These are phyloP conservation scores for Campoplex nolae DNA, from an alignment of 2,888 invertebrate species.

Conservation along the genomic window DNA sequence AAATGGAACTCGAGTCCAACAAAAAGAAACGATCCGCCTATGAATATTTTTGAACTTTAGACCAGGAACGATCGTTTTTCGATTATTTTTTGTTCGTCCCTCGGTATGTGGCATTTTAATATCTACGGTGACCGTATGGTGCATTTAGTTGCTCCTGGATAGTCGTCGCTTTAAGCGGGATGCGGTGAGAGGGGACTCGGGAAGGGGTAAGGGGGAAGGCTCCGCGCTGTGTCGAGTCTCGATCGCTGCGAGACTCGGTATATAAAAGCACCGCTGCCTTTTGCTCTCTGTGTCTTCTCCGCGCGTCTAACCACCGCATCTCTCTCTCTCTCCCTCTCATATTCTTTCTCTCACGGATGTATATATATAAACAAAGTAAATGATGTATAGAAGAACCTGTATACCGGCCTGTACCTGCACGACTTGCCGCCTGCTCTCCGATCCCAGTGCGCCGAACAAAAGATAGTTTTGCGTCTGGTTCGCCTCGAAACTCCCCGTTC, in stretches of 20 bases:
- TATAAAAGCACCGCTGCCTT: slow-evolving; percentile 64
- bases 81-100: background rate
- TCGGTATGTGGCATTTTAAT: slow-evolving; percentile 28
- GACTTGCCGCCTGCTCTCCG: slow-evolving; percentile 37
- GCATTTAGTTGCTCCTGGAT: slow-evolving; percentile 64
- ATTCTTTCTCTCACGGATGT: background rate
- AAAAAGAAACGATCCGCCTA: background rate
- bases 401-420: slow-evolving; percentile 51
- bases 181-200: slow-evolving; percentile 23
- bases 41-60: background rate
- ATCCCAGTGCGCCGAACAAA: slow-evolving; percentile 57
- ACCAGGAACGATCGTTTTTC: background rate
- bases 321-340: background rate
- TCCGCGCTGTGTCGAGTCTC: slow-evolving; percentile 41
- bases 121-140: slow-evolving; percentile 68
- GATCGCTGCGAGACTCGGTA: slow-evolving; percentile 53
- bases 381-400: slow-evolving; percentile 32
- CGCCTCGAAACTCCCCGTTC: slow-evolving; percentile 66
- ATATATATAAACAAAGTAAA: slow-evolving; percentile 28
- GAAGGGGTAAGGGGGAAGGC: background rate
- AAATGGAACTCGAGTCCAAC: background rate
- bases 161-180: slow-evolving; percentile 50
- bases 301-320: slow-evolving; percentile 42
- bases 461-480: slow-evolving; percentile 67
- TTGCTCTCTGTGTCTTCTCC: slow-evolving; percentile 57